Evolutionary conservation across 2,113 vertebrate species (phyloP), one percentile per base, ranked within the genome.

Genomic region (Jaculus jaculus): DNA sequence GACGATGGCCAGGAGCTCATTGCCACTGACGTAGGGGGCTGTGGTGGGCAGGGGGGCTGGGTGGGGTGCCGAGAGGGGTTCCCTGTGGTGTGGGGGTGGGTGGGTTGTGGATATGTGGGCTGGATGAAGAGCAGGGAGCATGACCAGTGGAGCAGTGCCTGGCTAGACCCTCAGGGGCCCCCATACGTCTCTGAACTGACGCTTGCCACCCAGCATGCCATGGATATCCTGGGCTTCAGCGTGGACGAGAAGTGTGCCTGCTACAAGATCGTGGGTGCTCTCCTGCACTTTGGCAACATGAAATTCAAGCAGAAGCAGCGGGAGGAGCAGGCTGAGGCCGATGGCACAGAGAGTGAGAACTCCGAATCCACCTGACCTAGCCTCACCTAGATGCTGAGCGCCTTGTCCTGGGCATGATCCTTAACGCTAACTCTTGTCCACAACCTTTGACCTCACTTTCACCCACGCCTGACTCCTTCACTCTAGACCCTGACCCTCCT

Each of bases 271-370:
- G 99, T 99, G 32, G 99, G 99, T 0, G 98, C 99, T 79, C 99
- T 99, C 97, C 99, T 99, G 98, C 99, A 99, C 97, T 99, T 99
- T 0, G 99, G 99, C 93, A 99, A 99, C 98, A 99, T 99, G 99
- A 99, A 99, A 95, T 99, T 99, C 98, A 99, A 99, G 97, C 99
- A 99, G 72, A 99, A 99, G 97, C 99, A 98, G 97, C 98, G 99
- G 3, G 99, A 99, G 68, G 99, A 99, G 96, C 99, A 99, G 98
- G 99, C 99, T 0, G 99, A 99, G 97, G 97, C 99, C 0, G 99
- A 99, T 0, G 98, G 98, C 98, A 99, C 99, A 92, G 99, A 99
- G 98, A 99, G 99, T 99, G 97, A 98, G 98, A 94, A 98, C 97
- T 98, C 98, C 98, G 63, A 98, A 98, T 97, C 65, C 42, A 4